Base-by-base conservation (phyloP, 2,888 invertebrate genomes). In the Steinernema hermaphroditum region DNA sequence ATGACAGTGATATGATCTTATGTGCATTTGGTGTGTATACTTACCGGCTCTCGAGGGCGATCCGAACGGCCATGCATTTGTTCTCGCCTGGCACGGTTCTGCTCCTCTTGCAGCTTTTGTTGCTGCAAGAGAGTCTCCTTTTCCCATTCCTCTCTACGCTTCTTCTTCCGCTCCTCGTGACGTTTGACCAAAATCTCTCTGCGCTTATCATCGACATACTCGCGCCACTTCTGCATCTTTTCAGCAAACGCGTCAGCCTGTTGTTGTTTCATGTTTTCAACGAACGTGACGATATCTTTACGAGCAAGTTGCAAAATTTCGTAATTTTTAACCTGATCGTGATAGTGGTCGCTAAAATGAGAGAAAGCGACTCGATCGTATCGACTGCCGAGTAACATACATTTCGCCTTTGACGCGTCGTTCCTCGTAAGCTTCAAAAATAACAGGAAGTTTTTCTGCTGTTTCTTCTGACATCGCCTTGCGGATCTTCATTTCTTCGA, bases 401-500 rank as follows among this genome's bases (percentile, higher is more conserved):
- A 77, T 79, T 14, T 79, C 83, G 74, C 80, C 80, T 0, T 73
- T 76, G 8, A 86, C 76, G 49, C 85, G 74, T 32, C 72, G 69
- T 50, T 80, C 75, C 57, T 86, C 86, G 62, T 81, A 82, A 29
- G 79, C 76, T 24, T 83, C 81, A 69, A 79, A 81, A 9, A 77
- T 68, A 24, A 77, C 76, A 12, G 82, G 84, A 14, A 82, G 83
- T 27, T 84, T 76, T 8, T 80, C 80, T 37, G 76, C 71, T 24
- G 78, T 68, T 74, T 79, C 76, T 19, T 78, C 79, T 71, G 83
- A 81, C 9, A 81, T 72, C 1, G 79, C 72, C 49, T 94, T 92
- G 72, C 96, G 90, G 0, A 95, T 88, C 0, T 94, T 93, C 77
- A 98, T 93, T 89, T 98, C 97, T 86, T 96, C 96, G 76, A 94